These are phyloP conservation scores for Orcinus orca DNA, from an alignment of 2,113 vertebrate genomes.

Conservation along the genomic window DNA sequence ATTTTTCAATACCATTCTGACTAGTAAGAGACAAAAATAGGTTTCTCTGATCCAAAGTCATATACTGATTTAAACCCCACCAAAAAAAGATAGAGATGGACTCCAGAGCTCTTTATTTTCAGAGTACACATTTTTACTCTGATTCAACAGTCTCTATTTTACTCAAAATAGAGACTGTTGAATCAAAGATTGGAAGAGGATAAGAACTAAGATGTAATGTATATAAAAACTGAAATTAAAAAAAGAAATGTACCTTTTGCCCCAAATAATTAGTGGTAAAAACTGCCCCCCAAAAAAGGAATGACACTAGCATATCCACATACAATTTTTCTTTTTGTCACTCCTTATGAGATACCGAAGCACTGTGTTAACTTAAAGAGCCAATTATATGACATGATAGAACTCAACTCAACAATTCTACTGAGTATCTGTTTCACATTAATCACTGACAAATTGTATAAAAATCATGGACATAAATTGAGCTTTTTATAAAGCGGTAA, in stretches of 20 bases:
- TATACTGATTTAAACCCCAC: neutral
- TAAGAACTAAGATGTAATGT: neutral
- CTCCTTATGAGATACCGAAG: neutral
- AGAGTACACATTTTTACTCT: neutral
- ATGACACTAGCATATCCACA: neutral
- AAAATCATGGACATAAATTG: neutral
- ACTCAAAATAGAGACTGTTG: neutral
- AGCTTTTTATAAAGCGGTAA: neutral
- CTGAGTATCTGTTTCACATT: neutral
- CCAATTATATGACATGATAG: neutral
- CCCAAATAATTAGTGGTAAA: neutral
- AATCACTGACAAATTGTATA: neutral
- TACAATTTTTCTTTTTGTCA: neutral
- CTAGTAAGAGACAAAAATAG: neutral
- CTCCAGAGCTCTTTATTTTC: neutral
- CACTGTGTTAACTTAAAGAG: neutral
- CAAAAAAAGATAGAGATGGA: neutral
- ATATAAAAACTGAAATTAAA: neutral
- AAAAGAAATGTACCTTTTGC: neutral
- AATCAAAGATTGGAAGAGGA: neutral
- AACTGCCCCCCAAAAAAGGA: neutral
- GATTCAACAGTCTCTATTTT: too few relatives aligned
- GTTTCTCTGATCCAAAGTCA: neutral
- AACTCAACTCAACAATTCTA: neutral
- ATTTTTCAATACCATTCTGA: neutral